Base-by-base conservation (phyloP, 1,140 invertebrate species). In the Colletes latitarsis region DNA sequence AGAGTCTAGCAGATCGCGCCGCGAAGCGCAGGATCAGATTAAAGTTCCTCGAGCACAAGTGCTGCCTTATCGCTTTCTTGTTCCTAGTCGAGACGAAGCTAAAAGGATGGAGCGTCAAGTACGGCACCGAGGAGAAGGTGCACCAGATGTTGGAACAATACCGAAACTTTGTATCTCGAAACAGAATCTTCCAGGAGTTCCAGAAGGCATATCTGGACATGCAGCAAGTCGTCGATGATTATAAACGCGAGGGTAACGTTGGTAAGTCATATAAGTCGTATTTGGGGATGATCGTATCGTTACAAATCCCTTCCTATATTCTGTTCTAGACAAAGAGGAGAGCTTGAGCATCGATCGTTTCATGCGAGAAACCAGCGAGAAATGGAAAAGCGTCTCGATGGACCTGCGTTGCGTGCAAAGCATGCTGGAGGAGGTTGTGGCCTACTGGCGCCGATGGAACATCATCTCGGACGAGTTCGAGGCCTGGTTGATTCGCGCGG, bases 121-220 rank as follows among this genome's bases (percentile, higher is more conserved):
- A 98, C 91, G 97, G 97, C 19, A 93, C 94, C 12, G 95, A 98
- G 88, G 96, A 98, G 76, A 96, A 97, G 89, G 97, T 98, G 3
- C 95, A 96, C 88, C 95, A 96, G 82, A 95, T 98, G 91, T 92
- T 98, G 83, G 96, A 97, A 82, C 97, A 99, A 88, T 99, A 98
- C 89, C 95, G 97, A 83, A 97, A 97, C 94, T 98, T 98, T 94
- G 98, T 99, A 15, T 97, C 97, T 4, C 95, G 96, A 85, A 98
- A 98, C 92, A 96, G 97, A 91, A 97, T 99, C 87, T 98, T 98
- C 94, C 97, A 98, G 92, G 97, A 98, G 93, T 98, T 98, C 93
- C 97, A 98, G 89, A 97, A 97, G 94, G 97, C 97, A 21, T 98
- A 96, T 89, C 94, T 96, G 80, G 97, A 98, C 89, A 98, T 98